phyloP scores from a whole-genome alignment of 2,797 vertebrate species.

The Phalanger gymnotis region DNA sequence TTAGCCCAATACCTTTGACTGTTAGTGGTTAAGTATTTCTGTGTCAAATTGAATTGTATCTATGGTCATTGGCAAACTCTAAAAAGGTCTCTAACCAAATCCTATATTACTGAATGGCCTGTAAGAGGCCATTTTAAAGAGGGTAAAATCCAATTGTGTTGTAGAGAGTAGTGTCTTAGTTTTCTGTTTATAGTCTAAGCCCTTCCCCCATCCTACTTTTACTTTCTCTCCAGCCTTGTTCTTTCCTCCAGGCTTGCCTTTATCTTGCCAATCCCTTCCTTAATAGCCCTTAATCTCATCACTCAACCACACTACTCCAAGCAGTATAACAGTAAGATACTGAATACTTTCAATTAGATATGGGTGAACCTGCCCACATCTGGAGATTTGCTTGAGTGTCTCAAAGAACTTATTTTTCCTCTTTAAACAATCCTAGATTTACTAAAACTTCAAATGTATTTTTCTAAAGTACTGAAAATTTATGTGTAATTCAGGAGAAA shows the following conservation, averaged over 20 bases:
- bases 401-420: background rate
- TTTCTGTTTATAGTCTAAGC: background rate
- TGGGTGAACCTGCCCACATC: background rate
- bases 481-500: background rate
- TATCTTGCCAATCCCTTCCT: background rate
- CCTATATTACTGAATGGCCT: background rate
- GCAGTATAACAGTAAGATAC: background rate
- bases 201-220: background rate
- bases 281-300: slow-evolving; percentile 17
- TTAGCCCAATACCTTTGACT: background rate
- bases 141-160: no score
- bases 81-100: background rate
- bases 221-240: background rate
- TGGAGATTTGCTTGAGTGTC: background rate
- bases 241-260: background rate
- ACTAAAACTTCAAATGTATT: background rate
- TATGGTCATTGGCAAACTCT: background rate
- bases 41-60: background rate
- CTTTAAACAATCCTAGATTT: background rate
- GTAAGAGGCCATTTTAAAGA: background rate
- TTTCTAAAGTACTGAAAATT: background rate
- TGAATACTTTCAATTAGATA: slow-evolving; percentile 2
- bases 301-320: background rate
- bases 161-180: background rate
- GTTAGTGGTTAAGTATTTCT: background rate